Evolutionary conservation across 2,888 invertebrate genomes (phyloP), one percentile per base, ranked within the genome.

Genomic region (Andrena camellia): DNA sequence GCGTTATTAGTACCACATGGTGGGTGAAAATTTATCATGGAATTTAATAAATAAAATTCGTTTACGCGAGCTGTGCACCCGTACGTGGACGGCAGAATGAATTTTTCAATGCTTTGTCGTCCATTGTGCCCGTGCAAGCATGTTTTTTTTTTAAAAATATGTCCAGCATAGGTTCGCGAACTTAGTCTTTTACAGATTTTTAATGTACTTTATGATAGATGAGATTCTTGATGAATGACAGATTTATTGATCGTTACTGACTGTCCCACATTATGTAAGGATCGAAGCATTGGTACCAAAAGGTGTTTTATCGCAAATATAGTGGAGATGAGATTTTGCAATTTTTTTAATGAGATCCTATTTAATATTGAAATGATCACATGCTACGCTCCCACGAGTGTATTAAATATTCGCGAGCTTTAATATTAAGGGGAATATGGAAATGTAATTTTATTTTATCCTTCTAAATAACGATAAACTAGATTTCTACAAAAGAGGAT

Each of bases 381-480:
- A 10, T 13, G 35, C 8, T 6, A 17, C 29, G 26, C 26, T 17
- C 13, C 5, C 23, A 13, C n/a, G 7, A n/a, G n/a, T 62, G 20
- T 10, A 62, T 4, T 33, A 6, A 62, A 62, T 20, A 31, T 60
- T 60, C 26, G 31, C 1, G 5, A n/a, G n/a, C 3, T 33, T 31
- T 8, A 60, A 62, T 62, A 23, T 13, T 52, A 2, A 0, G 17
- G 13, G 29, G 10, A 29, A 26, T 6, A 17, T 29, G 29, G 13
- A 31, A 26, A 29, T 17, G 2, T 20, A 23, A 29, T 2, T 26
- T 57, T 20, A 42, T 48, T 60, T 63, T 42, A 3, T n/a, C 50
- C 1, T 26, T 52, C 42, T 57, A 26, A 8, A 70, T n/a, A 79
- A 31, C 29, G 86, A 70, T 86, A 87, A 86, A 26, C 64, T 3